These are phyloP conservation scores for Dinoponera quadriceps DNA, from an alignment of 1,140 invertebrate genomes.

Conservation along the genomic window DNA sequence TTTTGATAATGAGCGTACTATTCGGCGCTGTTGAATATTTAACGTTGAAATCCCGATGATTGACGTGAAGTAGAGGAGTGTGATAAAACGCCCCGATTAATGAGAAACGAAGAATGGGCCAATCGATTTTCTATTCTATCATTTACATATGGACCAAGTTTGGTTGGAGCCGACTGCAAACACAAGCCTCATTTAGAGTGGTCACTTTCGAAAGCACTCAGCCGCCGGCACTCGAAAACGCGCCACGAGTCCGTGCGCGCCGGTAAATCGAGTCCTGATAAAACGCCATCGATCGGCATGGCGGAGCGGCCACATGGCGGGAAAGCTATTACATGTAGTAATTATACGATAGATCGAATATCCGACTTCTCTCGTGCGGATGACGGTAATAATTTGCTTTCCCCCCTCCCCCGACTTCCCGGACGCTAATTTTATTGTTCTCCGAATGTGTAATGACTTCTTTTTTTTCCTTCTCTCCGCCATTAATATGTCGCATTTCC, in stretches of 20 bases:
- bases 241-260: conserved; percentile 52
- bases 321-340: conserved; percentile 50
- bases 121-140: conserved; percentile 75
- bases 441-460: neutral
- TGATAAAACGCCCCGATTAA: conserved; percentile 67
- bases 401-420: neutral
- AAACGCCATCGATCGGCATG: conserved; percentile 71
- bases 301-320: conserved; percentile 38
- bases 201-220: conserved; percentile 76
- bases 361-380: neutral
- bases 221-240: conserved; percentile 70
- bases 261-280: conserved; percentile 55
- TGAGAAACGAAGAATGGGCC: conserved; percentile 62
- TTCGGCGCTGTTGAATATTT: conserved; percentile 30
- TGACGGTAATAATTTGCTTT: conserved; percentile 5
- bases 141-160: conserved; percentile 76
- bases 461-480: neutral
- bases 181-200: conserved; percentile 74
- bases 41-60: conserved; percentile 36
- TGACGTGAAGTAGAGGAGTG: conserved; percentile 54
- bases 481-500: neutral
- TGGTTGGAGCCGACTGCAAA: conserved; percentile 74
- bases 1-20: conserved; percentile 12
- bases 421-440: conserved; percentile 13
- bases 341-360: conserved; percentile 15